Conservation (phyloP, 2,797 vertebrate species). For the Brachymystax lenok region DNA sequence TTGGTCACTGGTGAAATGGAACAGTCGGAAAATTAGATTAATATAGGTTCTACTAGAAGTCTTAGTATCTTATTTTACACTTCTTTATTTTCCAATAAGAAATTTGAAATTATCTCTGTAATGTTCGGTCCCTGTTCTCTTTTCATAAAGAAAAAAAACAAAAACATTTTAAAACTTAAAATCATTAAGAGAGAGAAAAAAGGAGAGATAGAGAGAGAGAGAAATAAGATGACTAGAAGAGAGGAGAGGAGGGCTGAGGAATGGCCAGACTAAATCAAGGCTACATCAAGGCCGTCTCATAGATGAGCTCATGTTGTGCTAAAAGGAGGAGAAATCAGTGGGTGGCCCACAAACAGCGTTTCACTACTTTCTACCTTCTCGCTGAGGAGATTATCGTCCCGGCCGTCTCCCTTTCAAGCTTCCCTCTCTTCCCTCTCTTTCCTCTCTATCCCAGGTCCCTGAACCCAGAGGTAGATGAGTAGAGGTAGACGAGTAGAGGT, state of each 20-base stretch:
- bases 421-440: neutral
- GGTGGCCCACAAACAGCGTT: conserved; percentile 21
- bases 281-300: conserved; percentile 32
- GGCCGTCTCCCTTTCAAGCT: conserved; percentile 27
- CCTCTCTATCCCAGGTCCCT: conserved; percentile 23
- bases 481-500: conserved; percentile 29
- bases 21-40: too few relatives aligned
- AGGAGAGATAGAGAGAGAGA: neutral
- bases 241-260: neutral
- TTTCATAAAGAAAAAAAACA: too few relatives aligned
- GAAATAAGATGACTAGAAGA: neutral
- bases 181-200: neutral
- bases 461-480: conserved; percentile 47
- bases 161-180: too few relatives aligned
- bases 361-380: conserved; percentile 22
- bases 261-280: neutral
- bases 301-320: conserved; percentile 12
- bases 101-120: too few relatives aligned
- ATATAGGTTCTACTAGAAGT: too few relatives aligned
- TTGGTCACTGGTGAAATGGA: too few relatives aligned
- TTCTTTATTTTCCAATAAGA: too few relatives aligned
- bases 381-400: neutral
- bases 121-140: too few relatives aligned
- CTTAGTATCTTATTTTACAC: too few relatives aligned
- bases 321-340: neutral